phyloP scores from a whole-genome alignment of 2,888 invertebrate species.

The Noctua janthina region DNA sequence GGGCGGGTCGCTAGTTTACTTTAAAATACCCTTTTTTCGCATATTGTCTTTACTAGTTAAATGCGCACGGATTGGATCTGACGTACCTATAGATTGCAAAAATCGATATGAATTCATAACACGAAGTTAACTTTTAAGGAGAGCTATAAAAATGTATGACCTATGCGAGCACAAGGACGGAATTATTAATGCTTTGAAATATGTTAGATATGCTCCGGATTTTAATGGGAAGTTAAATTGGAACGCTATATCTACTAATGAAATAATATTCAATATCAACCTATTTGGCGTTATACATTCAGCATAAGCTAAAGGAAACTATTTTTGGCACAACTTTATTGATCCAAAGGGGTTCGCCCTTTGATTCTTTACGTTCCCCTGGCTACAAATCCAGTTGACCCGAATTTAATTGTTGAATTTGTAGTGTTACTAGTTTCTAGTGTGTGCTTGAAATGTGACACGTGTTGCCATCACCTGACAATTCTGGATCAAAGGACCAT shows the following conservation, averaged over 20 bases:
- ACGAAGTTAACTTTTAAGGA: slow-evolving; percentile 53
- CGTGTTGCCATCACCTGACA: slow-evolving; percentile 11
- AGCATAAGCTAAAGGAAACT: neutral
- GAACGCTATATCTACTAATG: neutral
- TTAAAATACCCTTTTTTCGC: neutral
- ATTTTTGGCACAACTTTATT: neutral
- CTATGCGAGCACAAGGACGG: slow-evolving; percentile 38
- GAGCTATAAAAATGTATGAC: slow-evolving; percentile 52
- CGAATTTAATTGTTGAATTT: neutral
- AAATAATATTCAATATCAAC: neutral
- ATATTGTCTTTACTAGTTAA: neutral
- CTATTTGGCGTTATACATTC: neutral
- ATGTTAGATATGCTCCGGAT: slow-evolving; percentile 20
- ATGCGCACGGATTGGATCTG: neutral
- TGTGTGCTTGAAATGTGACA: neutral
- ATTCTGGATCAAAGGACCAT: neutral
- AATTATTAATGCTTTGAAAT: slow-evolving; percentile 41
- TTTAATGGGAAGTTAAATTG: slow-evolving; percentile 26
- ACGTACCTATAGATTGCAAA: slow-evolving; percentile 25
- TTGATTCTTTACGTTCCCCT: neutral
- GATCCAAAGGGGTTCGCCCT: neutral
- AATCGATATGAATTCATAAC: slow-evolving; percentile 57
- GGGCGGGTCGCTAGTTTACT: too few relatives aligned
- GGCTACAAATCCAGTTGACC: neutral
- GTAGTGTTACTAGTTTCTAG: neutral